These are phyloP conservation scores for Netta rufina DNA, from an alignment of 2,797 vertebrate species.

Conservation along the genomic window DNA sequence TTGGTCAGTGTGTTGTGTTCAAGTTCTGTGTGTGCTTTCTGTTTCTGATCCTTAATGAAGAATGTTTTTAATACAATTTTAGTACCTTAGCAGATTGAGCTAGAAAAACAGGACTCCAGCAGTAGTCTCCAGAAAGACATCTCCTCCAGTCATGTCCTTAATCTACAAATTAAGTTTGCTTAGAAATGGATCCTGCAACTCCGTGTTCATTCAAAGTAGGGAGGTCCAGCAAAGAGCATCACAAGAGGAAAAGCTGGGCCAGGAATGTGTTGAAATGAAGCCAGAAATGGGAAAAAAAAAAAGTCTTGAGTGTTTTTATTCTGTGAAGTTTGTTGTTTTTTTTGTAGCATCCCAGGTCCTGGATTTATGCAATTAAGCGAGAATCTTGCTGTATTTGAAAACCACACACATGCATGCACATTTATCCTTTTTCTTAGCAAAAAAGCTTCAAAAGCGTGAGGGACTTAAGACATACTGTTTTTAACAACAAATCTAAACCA, in stretches of 20 bases:
- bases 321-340: neutral
- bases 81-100: neutral
- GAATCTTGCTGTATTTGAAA: neutral
- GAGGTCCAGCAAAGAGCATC: neutral
- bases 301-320: neutral
- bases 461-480: neutral
- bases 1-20: accelerated
- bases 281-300: neutral
- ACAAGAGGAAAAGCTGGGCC: neutral
- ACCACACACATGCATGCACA: neutral
- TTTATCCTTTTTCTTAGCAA: neutral
- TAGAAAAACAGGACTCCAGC: neutral
- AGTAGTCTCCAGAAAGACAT: neutral
- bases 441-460: neutral
- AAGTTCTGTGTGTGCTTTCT: neutral
- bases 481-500: neutral
- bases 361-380: neutral
- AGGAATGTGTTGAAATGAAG: neutral
- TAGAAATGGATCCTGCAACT: neutral
- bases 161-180: neutral
- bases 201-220: neutral
- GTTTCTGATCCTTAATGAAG: neutral
- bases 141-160: neutral
- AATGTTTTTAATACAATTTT: neutral
- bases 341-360: neutral